These are phyloP conservation scores for Lucifuga dentata DNA, from an alignment of 2,113 vertebrate genomes.

Conservation along the genomic window DNA sequence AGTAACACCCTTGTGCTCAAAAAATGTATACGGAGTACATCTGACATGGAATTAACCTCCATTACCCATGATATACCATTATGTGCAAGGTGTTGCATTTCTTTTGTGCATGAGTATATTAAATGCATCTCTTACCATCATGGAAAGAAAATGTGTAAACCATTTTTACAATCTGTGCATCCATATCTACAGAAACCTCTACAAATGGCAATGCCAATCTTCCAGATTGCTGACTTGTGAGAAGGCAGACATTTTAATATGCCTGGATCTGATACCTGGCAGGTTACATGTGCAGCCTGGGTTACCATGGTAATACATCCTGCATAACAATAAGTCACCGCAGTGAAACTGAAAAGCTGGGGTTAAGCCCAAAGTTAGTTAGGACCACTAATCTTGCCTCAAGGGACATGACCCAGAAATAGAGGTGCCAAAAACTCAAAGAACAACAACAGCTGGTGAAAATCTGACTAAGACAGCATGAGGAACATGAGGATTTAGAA, in stretches of 20 bases:
- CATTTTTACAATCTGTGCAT: neutral
- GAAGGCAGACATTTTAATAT: slow-evolving; percentile 17
- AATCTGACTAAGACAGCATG: slow-evolving; percentile 25
- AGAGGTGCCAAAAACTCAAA: slow-evolving; percentile 47
- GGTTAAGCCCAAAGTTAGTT: slow-evolving; percentile 46
- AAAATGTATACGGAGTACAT: no score
- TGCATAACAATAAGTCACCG: slow-evolving; percentile 20
- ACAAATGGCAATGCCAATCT: neutral
- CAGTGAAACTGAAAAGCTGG: slow-evolving; percentile 10
- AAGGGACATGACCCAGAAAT: slow-evolving; percentile 51
- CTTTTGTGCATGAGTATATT: no score
- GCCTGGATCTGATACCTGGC: slow-evolving; percentile 4
- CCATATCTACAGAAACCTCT: neutral
- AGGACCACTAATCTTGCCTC: slow-evolving; percentile 46
- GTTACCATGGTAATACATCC: slow-evolving; percentile 38
- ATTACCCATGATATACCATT: no score
- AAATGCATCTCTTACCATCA: no score
- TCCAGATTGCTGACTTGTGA: neutral
- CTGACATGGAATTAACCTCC: no score
- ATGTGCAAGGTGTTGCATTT: no score
- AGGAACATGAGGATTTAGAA: slow-evolving; percentile 39
- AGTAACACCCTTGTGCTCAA: no score
- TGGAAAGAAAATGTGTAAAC: no score
- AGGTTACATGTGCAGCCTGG: neutral
- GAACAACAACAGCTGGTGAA: slow-evolving; percentile 14